Evolutionary conservation across 2,888 invertebrate genomes (phyloP), one percentile per base, ranked within the genome.

Genomic region (Philhelius pedissequus): DNA sequence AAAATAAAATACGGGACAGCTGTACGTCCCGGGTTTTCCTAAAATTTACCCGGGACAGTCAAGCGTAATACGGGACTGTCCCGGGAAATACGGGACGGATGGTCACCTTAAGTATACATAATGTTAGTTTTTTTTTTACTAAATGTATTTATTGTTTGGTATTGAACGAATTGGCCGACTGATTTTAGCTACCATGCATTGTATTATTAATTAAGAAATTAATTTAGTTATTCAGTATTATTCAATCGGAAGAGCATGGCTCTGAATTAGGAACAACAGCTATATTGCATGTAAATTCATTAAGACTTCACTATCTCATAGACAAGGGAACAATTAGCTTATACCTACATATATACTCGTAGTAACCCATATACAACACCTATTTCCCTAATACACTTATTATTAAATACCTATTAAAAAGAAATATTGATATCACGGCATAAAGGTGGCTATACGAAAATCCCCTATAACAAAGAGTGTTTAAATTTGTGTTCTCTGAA

Each of bases 241-340:
- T 76, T 38, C 38, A 71, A 60, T 81, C 81, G 77, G 77, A 81
- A 76, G 81, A 64, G 32, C 38, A 60, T 43, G 38, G 62, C 22
- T 27, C 60, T 8, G 11, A 60, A 27, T 66, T 20, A 15, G 15
- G 40, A 15, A 3, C 8, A 15, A 40, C 15, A 38, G 38, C 38
- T 40, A 40, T 3, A 13, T 64, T 48, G 73, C 82, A 78, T 83
- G 82, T 56, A 2, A 35, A 62, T 30, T 9, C n/a, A 38, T 58
- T 38, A 56, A 38, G 38, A 38, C 38, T 27, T n/a, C 7, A 18
- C 15, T 7, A 35, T 5, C 1, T 6, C 7, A 43, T 43, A 22
- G 3, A 8, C 7, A 7, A 8, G 2, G 25, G 4, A 4, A 40
- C 15, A 56, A 35, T 13, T 32, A 64, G 27, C 27, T n/a, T n/a